Base-by-base conservation (phyloP, 2,113 vertebrate genomes). In the Anarrhichthys ocellatus region DNA sequence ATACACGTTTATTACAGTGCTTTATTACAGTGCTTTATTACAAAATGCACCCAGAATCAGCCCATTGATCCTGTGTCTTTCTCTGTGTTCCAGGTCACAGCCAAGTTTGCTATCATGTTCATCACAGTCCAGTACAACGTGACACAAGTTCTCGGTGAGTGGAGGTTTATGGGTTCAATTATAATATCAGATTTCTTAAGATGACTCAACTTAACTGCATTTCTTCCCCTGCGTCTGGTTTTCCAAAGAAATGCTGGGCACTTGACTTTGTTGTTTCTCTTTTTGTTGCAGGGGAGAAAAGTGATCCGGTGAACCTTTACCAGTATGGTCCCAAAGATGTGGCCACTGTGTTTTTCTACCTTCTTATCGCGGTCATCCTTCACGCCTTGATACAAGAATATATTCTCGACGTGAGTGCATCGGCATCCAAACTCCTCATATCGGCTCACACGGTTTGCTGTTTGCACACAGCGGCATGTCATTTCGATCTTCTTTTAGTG, bases 71-170 rank as follows among this genome's bases (percentile, higher is more conserved):
- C n/a, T 17, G 5, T 70, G 50, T 42, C 3, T 50, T 72, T 83
- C 52, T 78, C 86, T 59, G 46, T 78, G n/a, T 89, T 93, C 20
- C 87, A 96, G 96, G 94, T 91, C 71, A 94, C 95, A 36, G 93
- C 95, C 36, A 96, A 96, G 88, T 94, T 92, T 46, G 88, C 94
- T 75, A 93, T 95, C 84, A 96, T 96, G 94, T 97, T 96, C 93
- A 94, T 97, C 91, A 95, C 96, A 67, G 92, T 97, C 81, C 96
- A 96, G 91, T 95, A 96, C 90, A 97, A 96, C 75, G 95, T 97
- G n/a, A 97, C 96, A 36, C 94, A 95, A 85, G 93, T 87, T 52
- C 87, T 86, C 52, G 96, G 96, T 96, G 87, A 93, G 94, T 74
- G 34, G 11, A 50, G 32, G 34, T 66, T n/a, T 44, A 15, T 9